Evolutionary conservation across 2,797 vertebrate genomes (phyloP).

Genomic region (Paguma larvata): DNA sequence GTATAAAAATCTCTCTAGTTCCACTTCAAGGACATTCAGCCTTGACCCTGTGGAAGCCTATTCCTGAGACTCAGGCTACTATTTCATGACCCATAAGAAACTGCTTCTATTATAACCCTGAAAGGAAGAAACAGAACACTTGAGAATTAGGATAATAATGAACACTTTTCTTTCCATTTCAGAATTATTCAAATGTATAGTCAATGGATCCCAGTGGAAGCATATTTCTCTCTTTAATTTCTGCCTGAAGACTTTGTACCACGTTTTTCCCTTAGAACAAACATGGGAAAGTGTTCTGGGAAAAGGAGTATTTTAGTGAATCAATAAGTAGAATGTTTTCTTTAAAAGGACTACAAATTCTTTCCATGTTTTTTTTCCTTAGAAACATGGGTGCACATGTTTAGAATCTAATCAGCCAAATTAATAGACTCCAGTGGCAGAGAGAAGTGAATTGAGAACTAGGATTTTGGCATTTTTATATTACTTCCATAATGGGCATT

Average conservation of each 20-base stretch:
- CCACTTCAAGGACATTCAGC: neutral
- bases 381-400: constrained; percentile 83
- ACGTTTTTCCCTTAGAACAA: constrained; percentile 83
- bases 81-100: constrained; percentile 36
- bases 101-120: constrained; percentile 53
- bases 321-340: constrained; percentile 86
- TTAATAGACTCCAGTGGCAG: constrained; percentile 81
- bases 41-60: neutral
- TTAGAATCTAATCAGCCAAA: constrained; percentile 84
- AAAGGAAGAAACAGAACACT: constrained; percentile 67
- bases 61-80: neutral
- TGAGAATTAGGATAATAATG: constrained; percentile 74
- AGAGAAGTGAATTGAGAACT: constrained; percentile 61
- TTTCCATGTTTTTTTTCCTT: constrained; percentile 80
- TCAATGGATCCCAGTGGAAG: constrained; percentile 82
- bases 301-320: constrained; percentile 85
- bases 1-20: neutral
- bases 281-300: constrained; percentile 83
- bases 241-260: constrained; percentile 84
- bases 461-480: constrained; percentile 44
- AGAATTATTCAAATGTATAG: constrained; percentile 84
- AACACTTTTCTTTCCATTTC: constrained; percentile 74
- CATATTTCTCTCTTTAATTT: constrained; percentile 83
- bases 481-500: neutral
- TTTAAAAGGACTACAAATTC: constrained; percentile 85